phyloP scores from a whole-genome alignment of 2,113 vertebrate genomes.

The Nothocercus nigrocapillus region DNA sequence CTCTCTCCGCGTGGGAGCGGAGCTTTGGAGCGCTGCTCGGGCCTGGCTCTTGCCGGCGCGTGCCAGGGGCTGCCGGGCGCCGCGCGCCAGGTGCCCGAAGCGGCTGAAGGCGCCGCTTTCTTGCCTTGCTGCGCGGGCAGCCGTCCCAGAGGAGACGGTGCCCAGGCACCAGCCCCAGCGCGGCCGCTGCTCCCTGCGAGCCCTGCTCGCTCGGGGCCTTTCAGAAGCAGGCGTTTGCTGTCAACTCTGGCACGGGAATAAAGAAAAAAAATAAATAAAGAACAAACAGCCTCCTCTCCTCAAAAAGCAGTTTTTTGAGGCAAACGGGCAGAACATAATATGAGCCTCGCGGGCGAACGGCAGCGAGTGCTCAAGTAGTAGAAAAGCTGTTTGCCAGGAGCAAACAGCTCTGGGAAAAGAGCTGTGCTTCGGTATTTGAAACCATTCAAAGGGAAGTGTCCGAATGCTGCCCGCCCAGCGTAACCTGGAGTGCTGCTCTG shows the following conservation, averaged over 20 bases:
- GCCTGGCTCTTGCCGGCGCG: neutral
- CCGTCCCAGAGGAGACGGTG: rapidly evolving
- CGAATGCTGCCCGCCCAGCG: neutral
- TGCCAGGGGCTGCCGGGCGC: neutral
- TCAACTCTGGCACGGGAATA: neutral
- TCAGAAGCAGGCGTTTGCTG: neutral
- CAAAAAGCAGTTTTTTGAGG: neutral
- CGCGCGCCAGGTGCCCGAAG: constrained; percentile 12
- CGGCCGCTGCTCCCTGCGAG: neutral
- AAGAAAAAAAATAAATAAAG: neutral
- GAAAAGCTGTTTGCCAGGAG: constrained; percentile 36
- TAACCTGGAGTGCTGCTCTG: neutral
- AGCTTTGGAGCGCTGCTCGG: neutral
- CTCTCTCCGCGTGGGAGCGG: neutral
- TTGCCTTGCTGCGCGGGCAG: neutral
- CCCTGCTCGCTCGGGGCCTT: neutral
- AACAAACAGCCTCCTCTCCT: neutral
- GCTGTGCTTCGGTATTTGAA: constrained; percentile 29
- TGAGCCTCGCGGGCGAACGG: neutral
- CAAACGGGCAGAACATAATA: neutral
- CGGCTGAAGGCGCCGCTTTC: neutral
- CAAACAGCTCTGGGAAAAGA: constrained; percentile 47
- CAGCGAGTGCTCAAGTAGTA: neutral
- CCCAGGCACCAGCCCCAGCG: neutral
- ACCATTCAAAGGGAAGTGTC: constrained; percentile 51